These are phyloP conservation scores for Mayetiola destructor DNA, from an alignment of 2,888 invertebrate genomes.

Conservation along the genomic window DNA sequence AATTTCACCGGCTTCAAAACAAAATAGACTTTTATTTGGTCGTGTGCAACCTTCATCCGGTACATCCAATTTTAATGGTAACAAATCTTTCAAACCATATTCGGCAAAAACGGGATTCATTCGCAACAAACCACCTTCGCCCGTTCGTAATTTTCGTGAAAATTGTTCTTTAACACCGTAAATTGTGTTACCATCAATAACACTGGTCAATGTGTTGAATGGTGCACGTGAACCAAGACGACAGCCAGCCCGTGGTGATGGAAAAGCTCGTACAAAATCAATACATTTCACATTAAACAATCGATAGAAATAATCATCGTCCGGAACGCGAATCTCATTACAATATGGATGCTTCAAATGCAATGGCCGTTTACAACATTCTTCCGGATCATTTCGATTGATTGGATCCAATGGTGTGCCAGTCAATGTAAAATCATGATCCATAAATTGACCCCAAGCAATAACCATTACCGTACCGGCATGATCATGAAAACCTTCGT, in stretches of 20 bases:
- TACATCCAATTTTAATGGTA: conserved; percentile 75
- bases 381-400: conserved; percentile 80
- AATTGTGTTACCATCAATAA: conserved; percentile 77
- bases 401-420: conserved; percentile 73
- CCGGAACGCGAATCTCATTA: conserved; percentile 74
- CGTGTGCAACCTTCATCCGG: conserved; percentile 87
- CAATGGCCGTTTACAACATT: conserved; percentile 69
- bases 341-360: conserved; percentile 82
- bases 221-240: conserved; percentile 71
- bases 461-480: conserved; percentile 87
- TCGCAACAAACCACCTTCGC: conserved; percentile 64
- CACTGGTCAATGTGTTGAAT: conserved; percentile 75
- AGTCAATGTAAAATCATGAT: conserved; percentile 82
- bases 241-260: conserved; percentile 75
- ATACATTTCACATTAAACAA: conserved; percentile 73
- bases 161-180: conserved; percentile 76
- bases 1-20: conserved; percentile 89
- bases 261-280: conserved; percentile 80
- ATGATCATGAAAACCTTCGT: conserved; percentile 85
- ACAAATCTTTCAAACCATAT: conserved; percentile 71
- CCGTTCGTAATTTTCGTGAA: conserved; percentile 65
- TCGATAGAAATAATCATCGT: conserved; percentile 81
- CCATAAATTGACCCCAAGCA: conserved; percentile 92
- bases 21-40: conserved; percentile 77
- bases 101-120: conserved; percentile 83